Conservation (phyloP, 2,797 vertebrate species). For the Myoxocephalus aenaeus region DNA sequence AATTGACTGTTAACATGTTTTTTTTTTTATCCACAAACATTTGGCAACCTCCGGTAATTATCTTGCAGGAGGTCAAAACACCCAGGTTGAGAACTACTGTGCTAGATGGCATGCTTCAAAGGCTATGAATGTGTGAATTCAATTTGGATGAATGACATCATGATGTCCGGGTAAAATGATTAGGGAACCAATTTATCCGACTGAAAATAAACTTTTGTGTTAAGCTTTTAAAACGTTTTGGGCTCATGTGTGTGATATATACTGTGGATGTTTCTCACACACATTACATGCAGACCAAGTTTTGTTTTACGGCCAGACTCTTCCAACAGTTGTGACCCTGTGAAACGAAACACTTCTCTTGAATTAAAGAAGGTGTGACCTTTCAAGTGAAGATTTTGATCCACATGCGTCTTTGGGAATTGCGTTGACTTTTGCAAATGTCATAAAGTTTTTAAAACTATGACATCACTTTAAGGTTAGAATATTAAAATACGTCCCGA, state of each 20-base stretch:
- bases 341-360: constrained; percentile 12
- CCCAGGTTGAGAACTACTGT: not conserved
- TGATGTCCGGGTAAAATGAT: not conserved
- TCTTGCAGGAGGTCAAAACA: not conserved
- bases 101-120: constrained; percentile 57
- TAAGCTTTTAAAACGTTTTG: constrained; percentile 39
- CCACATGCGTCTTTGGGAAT: constrained; percentile 11
- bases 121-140: constrained; percentile 47
- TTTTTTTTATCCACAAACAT: not conserved
- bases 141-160: constrained; percentile 36
- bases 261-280: not conserved
- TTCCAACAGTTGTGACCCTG: not conserved
- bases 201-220: constrained; percentile 66
- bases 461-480: constrained; percentile 18
- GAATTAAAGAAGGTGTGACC: constrained; percentile 36
- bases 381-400: constrained; percentile 44
- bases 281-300: not conserved
- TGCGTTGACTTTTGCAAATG: constrained; percentile 57
- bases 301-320: constrained; percentile 1
- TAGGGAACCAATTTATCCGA: constrained; percentile 42
- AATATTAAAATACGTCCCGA: constrained; percentile 8
- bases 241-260: not conserved
- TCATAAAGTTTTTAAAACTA: constrained; percentile 27
- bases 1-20: too few relatives aligned
- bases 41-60: not conserved